Percentiles rank a stretch among this genome's conserved stretches.
Evolutionary conservation across 2,113 vertebrate genomes (phyloP).

Genomic region (Burhinus oedicnemus): DNA sequence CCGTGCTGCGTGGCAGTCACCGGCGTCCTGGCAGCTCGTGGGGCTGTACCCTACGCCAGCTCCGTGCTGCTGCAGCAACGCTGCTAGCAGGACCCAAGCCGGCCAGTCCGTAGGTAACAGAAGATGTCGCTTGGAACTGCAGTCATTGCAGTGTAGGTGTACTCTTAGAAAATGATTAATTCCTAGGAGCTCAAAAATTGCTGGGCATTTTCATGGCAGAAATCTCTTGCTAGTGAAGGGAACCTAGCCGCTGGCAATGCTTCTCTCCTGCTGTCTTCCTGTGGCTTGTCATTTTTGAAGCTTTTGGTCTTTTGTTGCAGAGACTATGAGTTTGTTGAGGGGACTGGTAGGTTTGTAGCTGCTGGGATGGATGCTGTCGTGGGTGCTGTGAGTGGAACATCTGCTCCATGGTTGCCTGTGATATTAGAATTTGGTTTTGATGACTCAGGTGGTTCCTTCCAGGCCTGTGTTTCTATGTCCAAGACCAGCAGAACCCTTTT

Average conservation of each 20-base stretch:
- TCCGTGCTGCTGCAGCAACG: not conserved
- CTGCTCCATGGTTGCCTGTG: not conserved
- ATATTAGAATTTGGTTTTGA: not conserved
- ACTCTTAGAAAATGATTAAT: not conserved
- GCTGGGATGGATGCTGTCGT: not conserved
- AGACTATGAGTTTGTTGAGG: not conserved
- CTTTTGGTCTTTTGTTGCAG: not conserved
- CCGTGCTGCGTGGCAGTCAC: not conserved
- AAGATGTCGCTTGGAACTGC: not conserved
- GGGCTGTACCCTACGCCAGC: not conserved
- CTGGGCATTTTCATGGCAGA: not conserved
- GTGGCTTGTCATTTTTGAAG: not conserved
- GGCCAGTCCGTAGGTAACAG: too few relatives aligned
- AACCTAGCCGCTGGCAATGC: not conserved
- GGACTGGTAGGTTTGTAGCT: not conserved
- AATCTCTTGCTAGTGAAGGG: not conserved
- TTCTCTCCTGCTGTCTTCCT: not conserved
- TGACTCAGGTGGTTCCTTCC: not conserved
- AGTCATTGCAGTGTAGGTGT: not conserved
- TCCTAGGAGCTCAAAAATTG: not conserved
- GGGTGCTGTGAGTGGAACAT: not conserved
- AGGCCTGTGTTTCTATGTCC: not conserved
- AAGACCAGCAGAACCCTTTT: not conserved
- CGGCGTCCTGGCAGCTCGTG: not conserved
- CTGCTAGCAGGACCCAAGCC: not conserved